These are phyloP conservation scores for Acromyrmex heyeri DNA, from an alignment of 1,140 invertebrate genomes.

Conservation along the genomic window DNA sequence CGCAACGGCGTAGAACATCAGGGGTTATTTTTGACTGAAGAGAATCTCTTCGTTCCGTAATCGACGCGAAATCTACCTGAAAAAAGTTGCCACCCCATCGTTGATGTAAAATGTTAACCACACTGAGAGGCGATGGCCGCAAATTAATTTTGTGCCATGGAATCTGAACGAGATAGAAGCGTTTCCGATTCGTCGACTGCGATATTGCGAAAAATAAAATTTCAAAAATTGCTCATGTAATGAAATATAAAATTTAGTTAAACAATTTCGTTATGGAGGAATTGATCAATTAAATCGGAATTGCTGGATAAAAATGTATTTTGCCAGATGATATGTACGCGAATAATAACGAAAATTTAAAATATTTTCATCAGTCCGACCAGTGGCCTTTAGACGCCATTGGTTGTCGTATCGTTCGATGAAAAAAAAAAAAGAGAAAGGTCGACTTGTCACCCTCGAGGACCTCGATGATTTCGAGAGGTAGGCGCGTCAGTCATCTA, in stretches of 20 bases:
- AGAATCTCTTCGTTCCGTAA: background rate
- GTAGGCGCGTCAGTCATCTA: conserved; percentile 78
- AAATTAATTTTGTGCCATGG: conserved; percentile 53
- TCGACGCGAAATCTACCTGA: conserved; percentile 7
- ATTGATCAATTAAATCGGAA: conserved; percentile 51
- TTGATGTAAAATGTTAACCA: conserved; percentile 16
- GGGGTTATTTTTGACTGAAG: conserved; percentile 48
- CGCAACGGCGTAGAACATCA: conserved; percentile 72
- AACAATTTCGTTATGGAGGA: conserved; percentile 34
- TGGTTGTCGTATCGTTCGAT: conserved; percentile 48
- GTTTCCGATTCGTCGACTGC: conserved; percentile 39
- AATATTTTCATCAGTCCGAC: conserved; percentile 1
- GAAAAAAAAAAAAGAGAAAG: conserved; percentile 41
- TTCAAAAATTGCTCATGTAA: conserved; percentile 43
- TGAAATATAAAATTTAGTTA: conserved; percentile 60
- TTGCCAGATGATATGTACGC: background rate
- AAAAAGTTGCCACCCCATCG: conserved; percentile 16
- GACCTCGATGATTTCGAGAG: conserved; percentile 74
- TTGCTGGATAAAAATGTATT: conserved; percentile 47
- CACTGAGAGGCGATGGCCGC: conserved; percentile 27
- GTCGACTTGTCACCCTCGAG: conserved; percentile 80
- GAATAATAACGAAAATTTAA: conserved; percentile 29
- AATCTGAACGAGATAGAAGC: conserved; percentile 44
- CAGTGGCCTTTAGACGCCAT: conserved; percentile 25
- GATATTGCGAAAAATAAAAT: conserved; percentile 56